phyloP scores from a whole-genome alignment of 2,888 invertebrate species.

The Tetramorium bicarinatum region DNA sequence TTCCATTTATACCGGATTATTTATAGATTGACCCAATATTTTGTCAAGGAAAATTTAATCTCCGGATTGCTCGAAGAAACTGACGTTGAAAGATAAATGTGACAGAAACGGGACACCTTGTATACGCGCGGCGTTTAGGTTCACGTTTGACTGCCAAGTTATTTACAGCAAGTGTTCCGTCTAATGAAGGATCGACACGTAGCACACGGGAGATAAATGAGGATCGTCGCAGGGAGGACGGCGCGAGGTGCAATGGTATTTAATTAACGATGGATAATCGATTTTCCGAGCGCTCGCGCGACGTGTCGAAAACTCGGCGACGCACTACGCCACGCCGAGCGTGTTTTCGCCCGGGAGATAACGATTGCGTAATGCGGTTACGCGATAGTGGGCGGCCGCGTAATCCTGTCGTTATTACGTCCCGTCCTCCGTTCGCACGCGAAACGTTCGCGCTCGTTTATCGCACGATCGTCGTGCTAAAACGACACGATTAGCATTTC shows the following conservation, averaged over 20 bases:
- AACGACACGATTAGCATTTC: constrained; percentile 63
- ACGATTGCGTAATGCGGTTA: constrained; percentile 59
- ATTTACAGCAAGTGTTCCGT: background rate
- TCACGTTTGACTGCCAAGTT: background rate
- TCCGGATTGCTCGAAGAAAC: background rate
- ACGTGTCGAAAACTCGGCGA: background rate
- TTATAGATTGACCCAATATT: no score
- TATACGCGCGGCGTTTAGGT: background rate
- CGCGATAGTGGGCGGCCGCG: constrained; percentile 29
- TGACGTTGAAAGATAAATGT: background rate
- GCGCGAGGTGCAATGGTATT: background rate
- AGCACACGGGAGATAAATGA: background rate
- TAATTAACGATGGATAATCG: constrained; percentile 20
- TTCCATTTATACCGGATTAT: no score
- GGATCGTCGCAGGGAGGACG: background rate
- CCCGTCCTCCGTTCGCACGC: constrained; percentile 61
- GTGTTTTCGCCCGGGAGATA: constrained; percentile 30
- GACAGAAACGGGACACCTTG: background rate
- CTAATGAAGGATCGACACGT: background rate
- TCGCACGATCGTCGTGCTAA: constrained; percentile 42
- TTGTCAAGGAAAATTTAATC: background rate
- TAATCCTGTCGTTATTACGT: constrained; percentile 40
- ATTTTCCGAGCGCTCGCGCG: background rate
- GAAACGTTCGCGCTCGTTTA: constrained; percentile 63
- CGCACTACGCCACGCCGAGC: constrained; percentile 24